Base-by-base conservation (phyloP, 2,797 vertebrate species). In the Coccyzus lansbergi region DNA sequence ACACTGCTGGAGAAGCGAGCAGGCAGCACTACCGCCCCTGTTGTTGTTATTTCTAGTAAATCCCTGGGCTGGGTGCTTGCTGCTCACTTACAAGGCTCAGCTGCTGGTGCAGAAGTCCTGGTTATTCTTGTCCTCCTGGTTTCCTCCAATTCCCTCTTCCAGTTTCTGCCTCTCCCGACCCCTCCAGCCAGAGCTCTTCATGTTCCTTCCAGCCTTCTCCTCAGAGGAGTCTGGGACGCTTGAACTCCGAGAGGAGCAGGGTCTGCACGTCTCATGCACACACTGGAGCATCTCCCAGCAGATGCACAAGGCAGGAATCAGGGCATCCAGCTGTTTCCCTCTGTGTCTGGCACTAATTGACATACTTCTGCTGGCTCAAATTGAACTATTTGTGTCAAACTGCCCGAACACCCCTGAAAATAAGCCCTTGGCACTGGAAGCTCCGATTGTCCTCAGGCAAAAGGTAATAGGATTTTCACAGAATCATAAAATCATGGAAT, bases 381-480 rank as follows among this genome's bases (percentile, higher is more conserved):
- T 0, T 29, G 77, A 78, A 28, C 58, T 60, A 1, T 36, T 55
- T 76, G 31, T 83, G 88, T 74, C 63, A 65, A 82, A 82, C 55
- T 60, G 52, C 63, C 65, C 51, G 65, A 63, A 90, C 81, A 62
- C 46, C 48, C 33, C 77, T 75, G 86, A 42, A 42, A 93, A 69
- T 60, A 83, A 81, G 58, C 46, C 20, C 49, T 56, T 59, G 58
- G 60, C 60, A 53, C 56, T 14, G 44, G 69, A 49, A 86, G 80
- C 77, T 88, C 81, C 69, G 55, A 38, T 68, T 62, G 42, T 52
- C 38, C 59, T 70, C 1, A 6, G 33, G 21, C 74, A 42, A 31
- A 42, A 90, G n/a, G 52, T 82, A 86, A 84, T 44, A 79, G 88
- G 70, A 70, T 92, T 92, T 91, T 46, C 44, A 46, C 8, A 46